phyloP scores from a whole-genome alignment of 1,140 invertebrate species.

The Orius insidiosus region DNA sequence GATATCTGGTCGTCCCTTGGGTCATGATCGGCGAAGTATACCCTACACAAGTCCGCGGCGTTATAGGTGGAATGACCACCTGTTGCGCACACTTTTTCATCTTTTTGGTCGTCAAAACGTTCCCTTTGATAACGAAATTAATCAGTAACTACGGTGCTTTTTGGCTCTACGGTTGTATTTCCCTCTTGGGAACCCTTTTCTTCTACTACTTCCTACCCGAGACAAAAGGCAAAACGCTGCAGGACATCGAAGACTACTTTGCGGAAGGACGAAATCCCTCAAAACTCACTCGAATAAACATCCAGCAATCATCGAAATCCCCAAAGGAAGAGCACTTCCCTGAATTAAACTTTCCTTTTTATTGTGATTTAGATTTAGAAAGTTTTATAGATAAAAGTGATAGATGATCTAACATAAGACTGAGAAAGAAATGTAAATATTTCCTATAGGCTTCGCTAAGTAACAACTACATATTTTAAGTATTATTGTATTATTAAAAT shows the following conservation, averaged over 20 bases:
- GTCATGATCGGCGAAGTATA: constrained; percentile 57
- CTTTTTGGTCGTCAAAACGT: constrained; percentile 50
- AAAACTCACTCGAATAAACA: constrained; percentile 12
- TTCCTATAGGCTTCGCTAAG: not conserved
- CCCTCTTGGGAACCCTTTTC: constrained; percentile 33
- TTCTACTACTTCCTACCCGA: constrained; percentile 55
- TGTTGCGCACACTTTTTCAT: constrained; percentile 42
- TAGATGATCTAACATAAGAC: not conserved
- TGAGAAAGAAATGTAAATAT: not conserved
- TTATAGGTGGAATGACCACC: constrained; percentile 46
- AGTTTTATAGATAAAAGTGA: too few species aligned
- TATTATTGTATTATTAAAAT: not conserved
- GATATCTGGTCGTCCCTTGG: constrained; percentile 52
- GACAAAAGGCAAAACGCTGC: constrained; percentile 55
- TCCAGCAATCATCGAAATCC: constrained; percentile 11
- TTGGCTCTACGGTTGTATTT: constrained; percentile 41
- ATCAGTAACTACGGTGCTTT: constrained; percentile 41
- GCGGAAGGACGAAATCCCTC: constrained; percentile 30
- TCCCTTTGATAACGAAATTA: constrained; percentile 32
- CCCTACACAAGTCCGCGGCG: constrained; percentile 37
- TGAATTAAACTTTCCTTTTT: not conserved
- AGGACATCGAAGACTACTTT: constrained; percentile 61
- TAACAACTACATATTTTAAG: not conserved
- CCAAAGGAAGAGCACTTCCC: constrained; percentile 16
- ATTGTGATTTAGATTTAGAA: too few species aligned